Evolutionary conservation across 2,797 vertebrate genomes (phyloP), one percentile per base, ranked within the genome.

Genomic region (Coracias cyanogaster): DNA sequence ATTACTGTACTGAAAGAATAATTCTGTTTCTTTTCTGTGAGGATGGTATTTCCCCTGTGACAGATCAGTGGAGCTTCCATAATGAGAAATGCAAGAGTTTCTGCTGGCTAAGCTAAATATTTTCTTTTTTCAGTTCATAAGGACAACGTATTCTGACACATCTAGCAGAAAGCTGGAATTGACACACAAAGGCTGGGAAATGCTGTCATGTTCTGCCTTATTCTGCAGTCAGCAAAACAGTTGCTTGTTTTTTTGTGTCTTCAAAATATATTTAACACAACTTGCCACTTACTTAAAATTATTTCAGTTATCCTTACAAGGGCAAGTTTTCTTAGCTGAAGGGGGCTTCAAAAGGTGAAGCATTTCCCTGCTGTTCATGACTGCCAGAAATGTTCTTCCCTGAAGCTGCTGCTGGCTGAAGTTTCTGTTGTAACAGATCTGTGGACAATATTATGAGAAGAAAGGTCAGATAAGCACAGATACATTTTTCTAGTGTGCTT

Each of bases 401-500:
- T 48, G 67, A 72, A 93, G 55, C 7, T 65, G 84, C 57, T 81
- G 37, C 73, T 92, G 87, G 62, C 82, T 90, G 39, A 64, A 89
- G 62, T 90, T 94, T 66, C 70, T 78, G 10, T 61, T 92, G 8
- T 57, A 86, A 81, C 35, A 65, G 46, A 83, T 88, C 74, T 72
- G 37, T 60, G 76, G 81, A 74, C 64, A 60, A 17, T 89, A 86
- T 81, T 93, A 80, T 64, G 46, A 81, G 89, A 83, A 83, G 80
- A 95, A 96, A 95, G 80, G 82, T 94, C 91, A 95, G 85, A 88
- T 81, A 93, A 95, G 76, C 76, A 83, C 17, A 10, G 73, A 76
- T 55, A 72, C 33, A 24, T 94, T 93, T 92, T 95, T 72, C 69
- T 48, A 31, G 58, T 35, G 65, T 76, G 60, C 81, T 91, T 92